Evolutionary conservation across 2,797 vertebrate genomes (phyloP), one percentile per base, ranked within the genome.

Genomic region (Arrhamphus sclerolepis): DNA sequence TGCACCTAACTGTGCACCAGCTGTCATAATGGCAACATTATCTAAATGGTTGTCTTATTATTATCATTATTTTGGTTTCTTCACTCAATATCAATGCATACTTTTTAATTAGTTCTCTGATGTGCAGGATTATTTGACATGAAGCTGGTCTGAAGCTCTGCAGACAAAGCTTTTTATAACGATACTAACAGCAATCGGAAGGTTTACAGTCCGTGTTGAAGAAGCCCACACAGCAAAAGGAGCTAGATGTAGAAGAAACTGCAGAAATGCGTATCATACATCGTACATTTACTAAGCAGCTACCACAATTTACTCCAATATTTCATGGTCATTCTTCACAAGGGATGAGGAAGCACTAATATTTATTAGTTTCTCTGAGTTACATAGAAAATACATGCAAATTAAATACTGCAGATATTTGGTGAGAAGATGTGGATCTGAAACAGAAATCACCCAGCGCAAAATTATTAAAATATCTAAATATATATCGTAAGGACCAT

Each of bases 81-180:
- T 57, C 41, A 19, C 18, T 31, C 9, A 34, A 49, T 26, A 51
- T 59, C 56, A 51, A 43, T 43, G 29, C 20, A 55, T 16, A 68
- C 41, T 9, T 31, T 51, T 63, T 58, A 56, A 58, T 38, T 47
- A 43, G 6, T 52, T 20, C 38, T 21, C 67, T 71, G 56, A 66
- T 74, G 47, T 68, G 21, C 13, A 47, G 53, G 14, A 40, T 24
- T 16, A 20, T 17, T 28, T 28, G 48, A 41, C 6, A 24, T 40
- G 39, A 65, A 67, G 56, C 56, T 61, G 42, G 38, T 49, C n/a
- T 48, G 6, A 31, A 26, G 16, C 29, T 58, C 18, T 31, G n/a
- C n/a, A n/a, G n/a, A n/a, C n/a, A n/a, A n/a, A n/a, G n/a, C 24
- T 49, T 20, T 21, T 1, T 42, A 11, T 24, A 24, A 19, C 18